Evolutionary conservation across 2,113 vertebrate species (phyloP), one percentile per base, ranked within the genome.

Genomic region (Oncorhynchus tshawytscha): DNA sequence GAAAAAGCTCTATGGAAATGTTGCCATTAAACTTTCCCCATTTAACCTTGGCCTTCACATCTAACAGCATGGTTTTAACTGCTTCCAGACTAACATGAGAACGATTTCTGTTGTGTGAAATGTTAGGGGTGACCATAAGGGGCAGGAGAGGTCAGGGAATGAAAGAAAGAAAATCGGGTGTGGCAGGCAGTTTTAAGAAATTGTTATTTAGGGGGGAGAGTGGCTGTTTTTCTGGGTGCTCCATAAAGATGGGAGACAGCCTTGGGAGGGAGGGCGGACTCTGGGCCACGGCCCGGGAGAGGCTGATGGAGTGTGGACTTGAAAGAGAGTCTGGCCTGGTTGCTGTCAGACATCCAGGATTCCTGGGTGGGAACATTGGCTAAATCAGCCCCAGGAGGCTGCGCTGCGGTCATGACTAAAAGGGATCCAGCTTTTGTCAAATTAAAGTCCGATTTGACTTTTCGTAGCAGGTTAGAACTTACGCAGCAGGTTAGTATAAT

Each of bases 341-440:
- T 93, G 84, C 86, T 91, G 89, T 92, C 93, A 93, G 87, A 88
- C 86, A 24, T 93, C 90, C 90, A 92, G 86, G 86, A 93, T 92
- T 93, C 90, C 90, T 92, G 91, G 89, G 91, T 94, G 93, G 92
- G 92, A 94, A 93, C 88, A 39, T 69, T 81, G 85, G 78, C 88
- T 88, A 79, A 91, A 92, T 87, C 82, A 87, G 77, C 84, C 90
- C 90, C 89, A 86, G 85, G 91, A 91, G 91, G 89, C 87, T 83
- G 81, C 20, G 66, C 16, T 54, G 39, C 9, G 2, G 39, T 45
- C 39, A 45, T 45, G 39, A 2, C 39, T 12, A 39, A 2, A 39
- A 39, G 34, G 34, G 34, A 39, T 39, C 34, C 34, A 39, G 34
- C 34, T 8, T 39, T 39, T 8, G 34, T 39, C 34, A 39, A 39